A percentile compares a stretch with the other conserved stretches of the same genome.
These are phyloP conservation scores for Vanessa cardui DNA, from an alignment of 2,888 invertebrate genomes.

Conservation along the genomic window DNA sequence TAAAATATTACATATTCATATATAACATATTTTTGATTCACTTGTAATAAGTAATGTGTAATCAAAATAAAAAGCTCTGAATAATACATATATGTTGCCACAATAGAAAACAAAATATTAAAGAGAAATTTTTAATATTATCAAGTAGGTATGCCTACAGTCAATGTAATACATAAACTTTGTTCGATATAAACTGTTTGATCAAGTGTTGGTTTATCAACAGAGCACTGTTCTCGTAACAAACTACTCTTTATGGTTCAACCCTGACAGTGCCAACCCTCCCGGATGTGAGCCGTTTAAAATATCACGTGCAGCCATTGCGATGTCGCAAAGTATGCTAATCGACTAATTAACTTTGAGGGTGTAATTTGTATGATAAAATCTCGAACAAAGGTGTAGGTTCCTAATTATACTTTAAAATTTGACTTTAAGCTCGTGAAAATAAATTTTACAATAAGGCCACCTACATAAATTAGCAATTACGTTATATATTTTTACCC, in stretches of 20 bases:
- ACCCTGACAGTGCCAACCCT: conserved; percentile 54
- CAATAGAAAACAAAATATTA: too few species aligned
- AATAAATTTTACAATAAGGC: background rate
- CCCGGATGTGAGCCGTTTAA: conserved; percentile 56
- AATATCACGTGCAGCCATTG: conserved; percentile 17
- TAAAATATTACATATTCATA: too few species aligned
- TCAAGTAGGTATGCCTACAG: background rate
- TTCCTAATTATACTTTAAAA: conserved; percentile 11
- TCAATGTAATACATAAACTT: background rate
- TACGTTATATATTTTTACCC: background rate
- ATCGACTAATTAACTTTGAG: conserved; percentile 15
- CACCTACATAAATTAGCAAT: background rate
- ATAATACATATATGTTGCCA: too few species aligned
- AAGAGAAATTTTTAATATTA: background rate
- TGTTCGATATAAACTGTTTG: conserved; percentile 56
- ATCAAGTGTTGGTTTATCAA: conserved; percentile 76
- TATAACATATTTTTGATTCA: too few species aligned
- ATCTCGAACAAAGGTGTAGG: conserved; percentile 5
- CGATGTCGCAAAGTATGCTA: conserved; percentile 15
- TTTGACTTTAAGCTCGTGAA: conserved; percentile 7
- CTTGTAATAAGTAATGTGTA: too few species aligned
- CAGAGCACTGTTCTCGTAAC: conserved; percentile 58
- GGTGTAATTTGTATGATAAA: conserved; percentile 14
- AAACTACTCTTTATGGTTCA: conserved; percentile 60
- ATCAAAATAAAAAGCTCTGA: too few species aligned